phyloP scores from a whole-genome alignment of 1,140 invertebrate species.

The Calephelis virginiensis region DNA sequence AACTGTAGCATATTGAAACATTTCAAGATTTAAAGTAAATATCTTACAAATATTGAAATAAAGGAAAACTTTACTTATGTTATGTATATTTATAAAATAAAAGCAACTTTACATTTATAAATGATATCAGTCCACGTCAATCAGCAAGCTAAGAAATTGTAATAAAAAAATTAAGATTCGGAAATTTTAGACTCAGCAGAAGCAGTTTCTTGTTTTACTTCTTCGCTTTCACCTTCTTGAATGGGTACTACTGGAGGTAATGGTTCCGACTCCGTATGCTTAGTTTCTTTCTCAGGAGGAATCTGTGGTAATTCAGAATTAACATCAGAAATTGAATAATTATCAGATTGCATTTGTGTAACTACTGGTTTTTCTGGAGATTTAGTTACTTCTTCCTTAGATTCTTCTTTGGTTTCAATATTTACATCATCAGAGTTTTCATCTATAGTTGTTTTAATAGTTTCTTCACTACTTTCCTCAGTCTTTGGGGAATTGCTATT shows the following conservation, averaged over 20 bases:
- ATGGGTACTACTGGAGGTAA: slow-evolving; percentile 31
- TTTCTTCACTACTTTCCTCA: slow-evolving; percentile 33
- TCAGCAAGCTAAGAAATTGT: background rate
- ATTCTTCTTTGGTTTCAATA: slow-evolving; percentile 9
- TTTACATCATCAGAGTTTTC: slow-evolving; percentile 18
- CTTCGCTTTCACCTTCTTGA: slow-evolving; percentile 23
- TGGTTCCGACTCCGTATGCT: slow-evolving; percentile 26
- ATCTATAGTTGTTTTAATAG: slow-evolving; percentile 25
- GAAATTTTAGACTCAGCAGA: slow-evolving; percentile 14
- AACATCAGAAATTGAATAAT: slow-evolving; percentile 70
- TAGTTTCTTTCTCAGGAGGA: slow-evolving; percentile 21
- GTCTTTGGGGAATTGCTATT: slow-evolving; percentile 67
- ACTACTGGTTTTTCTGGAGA: slow-evolving; percentile 12
- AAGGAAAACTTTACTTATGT: background rate
- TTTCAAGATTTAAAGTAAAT: no score
- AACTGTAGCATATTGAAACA: no score
- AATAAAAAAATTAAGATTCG: slow-evolving; percentile 25
- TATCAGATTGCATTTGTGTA: slow-evolving; percentile 49
- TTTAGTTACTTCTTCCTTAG: background rate
- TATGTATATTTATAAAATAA: slow-evolving; percentile 9
- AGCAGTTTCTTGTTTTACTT: slow-evolving; percentile 26
- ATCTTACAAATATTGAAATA: background rate
- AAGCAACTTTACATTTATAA: slow-evolving; percentile 7
- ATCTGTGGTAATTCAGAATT: slow-evolving; percentile 55
- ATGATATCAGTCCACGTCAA: background rate